Conservation (phyloP, 2,888 invertebrate species). For the Lycophotia porphyrea region DNA sequence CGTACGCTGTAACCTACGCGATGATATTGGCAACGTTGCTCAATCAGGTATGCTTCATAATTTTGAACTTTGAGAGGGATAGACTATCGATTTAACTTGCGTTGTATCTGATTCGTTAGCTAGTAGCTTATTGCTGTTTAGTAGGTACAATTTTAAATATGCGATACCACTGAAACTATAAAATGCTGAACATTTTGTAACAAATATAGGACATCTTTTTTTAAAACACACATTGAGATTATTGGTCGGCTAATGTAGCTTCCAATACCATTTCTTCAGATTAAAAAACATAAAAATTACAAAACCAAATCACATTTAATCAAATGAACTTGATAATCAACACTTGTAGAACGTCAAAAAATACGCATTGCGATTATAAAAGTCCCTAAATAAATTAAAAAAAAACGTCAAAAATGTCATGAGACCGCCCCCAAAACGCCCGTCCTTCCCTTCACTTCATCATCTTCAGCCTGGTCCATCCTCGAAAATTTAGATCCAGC, state of each 20-base stretch:
- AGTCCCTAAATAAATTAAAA: too few species aligned
- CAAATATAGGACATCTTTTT: too few species aligned
- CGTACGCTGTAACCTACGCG: constrained; percentile 30
- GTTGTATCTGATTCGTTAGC: neutral
- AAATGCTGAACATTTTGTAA: too few species aligned
- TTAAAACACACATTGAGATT: too few species aligned
- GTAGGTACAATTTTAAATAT: neutral
- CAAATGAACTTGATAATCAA: neutral
- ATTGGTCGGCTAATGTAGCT: too few species aligned
- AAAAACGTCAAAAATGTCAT: too few species aligned
- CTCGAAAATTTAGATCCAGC: neutral
- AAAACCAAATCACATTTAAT: too few species aligned
- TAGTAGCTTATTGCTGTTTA: neutral
- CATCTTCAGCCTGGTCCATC: neutral
- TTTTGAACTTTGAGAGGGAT: neutral
- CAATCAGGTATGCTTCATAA: constrained; percentile 20
- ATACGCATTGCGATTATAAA: too few species aligned
- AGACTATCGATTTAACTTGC: neutral
- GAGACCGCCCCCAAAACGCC: neutral
- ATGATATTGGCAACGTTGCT: constrained; percentile 15
- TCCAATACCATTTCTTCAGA: neutral
- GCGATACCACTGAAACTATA: too few species aligned
- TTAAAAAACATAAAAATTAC: neutral
- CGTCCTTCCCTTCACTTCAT: too few species aligned
- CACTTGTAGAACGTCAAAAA: neutral